Evolutionary conservation across 2,113 vertebrate genomes (phyloP).

Genomic region (Zapornia atra): DNA sequence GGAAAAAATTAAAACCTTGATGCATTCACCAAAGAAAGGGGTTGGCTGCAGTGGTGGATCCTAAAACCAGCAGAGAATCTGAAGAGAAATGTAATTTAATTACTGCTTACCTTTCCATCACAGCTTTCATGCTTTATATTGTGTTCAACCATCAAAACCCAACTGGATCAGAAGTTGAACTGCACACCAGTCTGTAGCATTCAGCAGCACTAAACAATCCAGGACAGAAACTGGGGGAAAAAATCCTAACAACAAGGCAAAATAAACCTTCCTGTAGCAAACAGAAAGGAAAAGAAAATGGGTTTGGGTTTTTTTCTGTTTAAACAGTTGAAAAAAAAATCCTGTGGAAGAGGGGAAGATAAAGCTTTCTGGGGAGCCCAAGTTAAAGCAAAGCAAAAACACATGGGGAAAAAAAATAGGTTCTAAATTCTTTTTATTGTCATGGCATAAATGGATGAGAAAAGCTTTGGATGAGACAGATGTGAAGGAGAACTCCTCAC

Average conservation of each 20-base stretch:
- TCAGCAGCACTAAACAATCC: not conserved
- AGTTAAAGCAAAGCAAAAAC: not conserved
- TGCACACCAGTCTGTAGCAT: not conserved
- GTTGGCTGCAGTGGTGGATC: not conserved
- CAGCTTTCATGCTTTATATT: not conserved
- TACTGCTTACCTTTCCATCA: not conserved
- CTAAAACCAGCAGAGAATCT: not conserved
- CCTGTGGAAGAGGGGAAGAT: not conserved
- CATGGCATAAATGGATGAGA: not conserved
- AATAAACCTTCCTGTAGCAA: not conserved
- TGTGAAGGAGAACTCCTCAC: not conserved
- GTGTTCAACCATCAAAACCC: not conserved
- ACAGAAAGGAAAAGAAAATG: not conserved
- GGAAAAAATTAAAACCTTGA: not conserved
- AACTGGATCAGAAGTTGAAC: not conserved
- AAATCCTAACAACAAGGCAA: not conserved
- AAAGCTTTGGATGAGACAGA: not conserved
- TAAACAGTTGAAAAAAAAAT: not conserved
- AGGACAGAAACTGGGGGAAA: not conserved
- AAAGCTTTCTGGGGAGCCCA: not conserved
- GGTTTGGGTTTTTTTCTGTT: not conserved
- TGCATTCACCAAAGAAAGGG: not conserved
- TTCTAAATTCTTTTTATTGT: fast-evolving
- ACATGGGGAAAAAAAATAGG: fast-evolving
- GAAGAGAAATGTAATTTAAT: not conserved